These are phyloP conservation scores for Trididemnum miniatum DNA, from an alignment of 23 tunicate genomes.

Conservation along the genomic window DNA sequence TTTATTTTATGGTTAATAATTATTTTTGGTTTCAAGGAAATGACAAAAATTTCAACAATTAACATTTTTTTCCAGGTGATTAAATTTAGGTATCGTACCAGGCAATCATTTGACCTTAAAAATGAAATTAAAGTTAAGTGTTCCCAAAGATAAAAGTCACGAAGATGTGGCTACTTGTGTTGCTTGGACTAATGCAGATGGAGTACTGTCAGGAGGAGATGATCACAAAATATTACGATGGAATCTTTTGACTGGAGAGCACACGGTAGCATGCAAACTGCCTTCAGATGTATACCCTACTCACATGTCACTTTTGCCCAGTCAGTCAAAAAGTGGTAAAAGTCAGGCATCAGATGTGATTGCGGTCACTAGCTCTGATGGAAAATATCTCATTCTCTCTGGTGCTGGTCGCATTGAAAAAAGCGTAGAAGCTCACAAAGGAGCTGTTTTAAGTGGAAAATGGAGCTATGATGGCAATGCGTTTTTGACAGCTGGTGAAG, in stretches of 20 bases:
- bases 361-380: slow-evolving; percentile 88
- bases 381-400: slow-evolving; percentile 63
- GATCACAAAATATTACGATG: slow-evolving; percentile 73
- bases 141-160: slow-evolving; percentile 59
- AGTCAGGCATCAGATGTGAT: slow-evolving; percentile 44
- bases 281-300: slow-evolving; percentile 77
- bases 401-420: slow-evolving; percentile 82
- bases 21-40: too few species aligned
- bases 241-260: slow-evolving; percentile 75
- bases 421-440: slow-evolving; percentile 84
- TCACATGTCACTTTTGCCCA: slow-evolving; percentile 53
- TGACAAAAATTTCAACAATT: too few species aligned
- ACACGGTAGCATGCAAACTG: slow-evolving; percentile 43
- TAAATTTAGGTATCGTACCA: too few species aligned
- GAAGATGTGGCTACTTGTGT: slow-evolving; percentile 75
- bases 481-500: slow-evolving; percentile 92
- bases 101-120: too few species aligned
- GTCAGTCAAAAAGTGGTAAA: slow-evolving; percentile 60
- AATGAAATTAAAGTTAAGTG: slow-evolving; percentile 66
- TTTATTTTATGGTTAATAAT: too few species aligned
- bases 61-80: too few species aligned
- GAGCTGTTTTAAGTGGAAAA: slow-evolving; percentile 81
- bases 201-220: slow-evolving; percentile 76
- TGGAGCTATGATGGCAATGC: slow-evolving; percentile 95
- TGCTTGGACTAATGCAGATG: slow-evolving; percentile 77